Evolutionary conservation across 2,888 invertebrate genomes (phyloP).

Genomic region (Mellilla xanthometata): DNA sequence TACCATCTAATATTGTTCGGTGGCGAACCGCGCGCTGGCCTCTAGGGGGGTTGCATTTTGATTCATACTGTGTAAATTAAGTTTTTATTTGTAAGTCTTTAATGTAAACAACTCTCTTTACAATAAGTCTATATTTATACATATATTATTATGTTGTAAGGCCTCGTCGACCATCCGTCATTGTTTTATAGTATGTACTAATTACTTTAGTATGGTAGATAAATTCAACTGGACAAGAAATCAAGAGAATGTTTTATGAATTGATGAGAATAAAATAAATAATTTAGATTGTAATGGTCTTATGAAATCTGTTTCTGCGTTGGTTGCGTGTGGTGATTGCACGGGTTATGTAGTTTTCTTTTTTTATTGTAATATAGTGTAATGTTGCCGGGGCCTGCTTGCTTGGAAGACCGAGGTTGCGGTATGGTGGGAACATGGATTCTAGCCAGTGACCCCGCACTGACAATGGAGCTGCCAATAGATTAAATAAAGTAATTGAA

Average conservation of each 20-base stretch:
- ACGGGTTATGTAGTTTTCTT: constrained; percentile 26
- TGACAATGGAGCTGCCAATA: too few species aligned
- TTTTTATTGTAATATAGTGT: too few species aligned
- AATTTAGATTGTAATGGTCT: constrained; percentile 63
- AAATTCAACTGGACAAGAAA: constrained; percentile 64
- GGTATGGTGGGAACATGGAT: too few species aligned
- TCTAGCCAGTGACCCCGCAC: too few species aligned
- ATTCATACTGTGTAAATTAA: constrained; percentile 68
- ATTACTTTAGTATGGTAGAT: constrained; percentile 61
- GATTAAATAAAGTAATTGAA: too few species aligned
- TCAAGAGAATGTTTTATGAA: constrained; percentile 64
- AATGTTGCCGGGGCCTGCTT: too few species aligned
- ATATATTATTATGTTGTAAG: constrained; percentile 73
- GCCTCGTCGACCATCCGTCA: constrained; percentile 71
- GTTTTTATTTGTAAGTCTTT: constrained; percentile 72
- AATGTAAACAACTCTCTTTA: constrained; percentile 79
- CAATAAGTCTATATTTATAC: constrained; percentile 78
- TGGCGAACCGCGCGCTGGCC: constrained; percentile 64
- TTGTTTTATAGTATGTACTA: constrained; percentile 78
- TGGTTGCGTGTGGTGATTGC: constrained; percentile 61
- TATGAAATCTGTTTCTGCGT: constrained; percentile 61
- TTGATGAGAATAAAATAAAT: too few species aligned
- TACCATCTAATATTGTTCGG: constrained; percentile 68
- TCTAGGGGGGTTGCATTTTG: constrained; percentile 76
- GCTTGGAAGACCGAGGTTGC: too few species aligned